Percentiles rank a stretch among this genome's conserved stretches.
These are phyloP conservation scores for Mormyrus proboscirostris DNA, from an alignment of 2,797 vertebrate species.

Conservation along the genomic window DNA sequence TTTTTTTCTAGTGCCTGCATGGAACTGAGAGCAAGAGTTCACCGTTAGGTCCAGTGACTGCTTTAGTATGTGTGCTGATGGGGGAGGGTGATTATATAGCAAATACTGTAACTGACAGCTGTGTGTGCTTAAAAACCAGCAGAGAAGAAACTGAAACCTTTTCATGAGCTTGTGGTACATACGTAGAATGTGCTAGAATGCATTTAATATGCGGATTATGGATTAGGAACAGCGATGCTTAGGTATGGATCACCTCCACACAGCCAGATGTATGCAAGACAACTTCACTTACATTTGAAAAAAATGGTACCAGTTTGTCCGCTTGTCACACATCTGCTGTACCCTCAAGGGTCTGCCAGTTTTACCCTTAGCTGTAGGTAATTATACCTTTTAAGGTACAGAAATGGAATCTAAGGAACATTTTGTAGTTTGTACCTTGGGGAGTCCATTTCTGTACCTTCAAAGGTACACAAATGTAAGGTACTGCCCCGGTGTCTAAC, in stretches of 20 bases:
- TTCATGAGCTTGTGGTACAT: not conserved
- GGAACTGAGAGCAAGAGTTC: not conserved
- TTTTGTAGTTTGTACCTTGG: not conserved
- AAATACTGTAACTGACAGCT: not conserved
- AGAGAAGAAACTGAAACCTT: not conserved
- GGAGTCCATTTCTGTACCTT: not conserved
- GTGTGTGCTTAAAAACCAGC: not conserved
- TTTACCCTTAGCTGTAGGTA: not conserved
- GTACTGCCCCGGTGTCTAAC: not conserved
- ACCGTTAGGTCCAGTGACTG: not conserved
- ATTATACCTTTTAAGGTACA: not conserved
- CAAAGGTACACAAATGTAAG: not conserved
- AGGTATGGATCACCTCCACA: not conserved
- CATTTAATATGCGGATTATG: not conserved
- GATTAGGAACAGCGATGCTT: not conserved
- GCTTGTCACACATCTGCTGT: not conserved
- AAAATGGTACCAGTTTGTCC: not conserved
- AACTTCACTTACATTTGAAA: not conserved
- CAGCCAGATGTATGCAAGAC: not conserved
- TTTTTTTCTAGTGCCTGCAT: not conserved
- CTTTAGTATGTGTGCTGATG: slow-evolving; percentile 5
- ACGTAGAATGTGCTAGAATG: not conserved
- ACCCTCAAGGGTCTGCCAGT: not conserved
- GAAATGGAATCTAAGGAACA: not conserved
- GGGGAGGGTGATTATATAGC: not conserved